These are phyloP conservation scores for Gymnoscopelus braueri DNA, from an alignment of 2,797 vertebrate species.

Conservation along the genomic window DNA sequence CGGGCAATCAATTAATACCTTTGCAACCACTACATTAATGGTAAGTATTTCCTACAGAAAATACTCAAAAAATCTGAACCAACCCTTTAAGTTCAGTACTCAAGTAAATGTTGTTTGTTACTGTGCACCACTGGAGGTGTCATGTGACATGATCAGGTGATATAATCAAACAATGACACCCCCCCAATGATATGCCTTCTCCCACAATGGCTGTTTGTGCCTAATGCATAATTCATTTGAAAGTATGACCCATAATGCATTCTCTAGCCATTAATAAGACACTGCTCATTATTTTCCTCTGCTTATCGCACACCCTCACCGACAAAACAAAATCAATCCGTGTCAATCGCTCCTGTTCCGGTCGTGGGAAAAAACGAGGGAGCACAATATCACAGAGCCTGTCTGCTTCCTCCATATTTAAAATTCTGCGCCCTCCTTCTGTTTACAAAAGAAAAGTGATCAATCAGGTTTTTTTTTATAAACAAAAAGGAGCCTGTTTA, in stretches of 20 bases:
- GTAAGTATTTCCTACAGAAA: too few species aligned
- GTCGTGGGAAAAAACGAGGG: conserved; percentile 20
- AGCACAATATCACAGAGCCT: conserved; percentile 43
- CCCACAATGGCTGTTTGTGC: conserved; percentile 46
- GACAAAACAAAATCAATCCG: conserved; percentile 74
- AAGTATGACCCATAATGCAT: conserved; percentile 63
- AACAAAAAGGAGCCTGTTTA: conserved; percentile 54
- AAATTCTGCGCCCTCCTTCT: conserved; percentile 34
- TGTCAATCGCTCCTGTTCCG: conserved; percentile 46
- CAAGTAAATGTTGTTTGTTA: too few species aligned
- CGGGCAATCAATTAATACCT: too few species aligned
- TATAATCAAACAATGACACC: conserved; percentile 49
- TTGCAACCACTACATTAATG: too few species aligned
- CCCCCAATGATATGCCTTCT: conserved; percentile 43
- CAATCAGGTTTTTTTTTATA: conserved; percentile 44
- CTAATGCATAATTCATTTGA: conserved; percentile 72
- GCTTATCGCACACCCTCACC: conserved; percentile 56
- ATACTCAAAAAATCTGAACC: too few species aligned
- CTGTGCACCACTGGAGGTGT: too few species aligned
- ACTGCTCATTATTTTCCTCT: conserved; percentile 66
- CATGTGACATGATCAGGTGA: conserved; percentile 4
- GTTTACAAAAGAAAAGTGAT: conserved; percentile 42
- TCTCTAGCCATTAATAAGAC: conserved; percentile 68
- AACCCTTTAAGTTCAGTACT: too few species aligned
- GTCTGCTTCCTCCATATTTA: conserved; percentile 32